Conservation (phyloP, 2,113 vertebrate genomes). For the Lepidothrix coronata region DNA sequence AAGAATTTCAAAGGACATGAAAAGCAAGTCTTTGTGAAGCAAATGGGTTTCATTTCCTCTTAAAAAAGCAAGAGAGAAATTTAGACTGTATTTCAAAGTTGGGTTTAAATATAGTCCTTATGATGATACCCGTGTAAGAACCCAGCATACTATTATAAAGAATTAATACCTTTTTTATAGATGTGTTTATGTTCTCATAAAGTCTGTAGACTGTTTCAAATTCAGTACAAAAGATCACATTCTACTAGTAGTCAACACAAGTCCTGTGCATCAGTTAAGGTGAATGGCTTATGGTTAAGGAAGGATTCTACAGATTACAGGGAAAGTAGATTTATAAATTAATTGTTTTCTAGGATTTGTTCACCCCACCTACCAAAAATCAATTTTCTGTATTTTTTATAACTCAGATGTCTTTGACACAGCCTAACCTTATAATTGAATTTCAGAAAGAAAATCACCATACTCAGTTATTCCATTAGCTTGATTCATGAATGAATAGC, state of each 20-base stretch:
- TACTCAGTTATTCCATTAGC: neutral
- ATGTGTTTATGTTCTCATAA: neutral
- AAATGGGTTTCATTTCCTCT: neutral
- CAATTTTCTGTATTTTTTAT: neutral
- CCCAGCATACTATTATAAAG: neutral
- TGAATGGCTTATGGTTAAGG: neutral
- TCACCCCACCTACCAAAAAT: neutral
- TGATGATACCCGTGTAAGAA: neutral
- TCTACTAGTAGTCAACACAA: neutral
- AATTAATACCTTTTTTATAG: neutral
- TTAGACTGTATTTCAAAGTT: neutral
- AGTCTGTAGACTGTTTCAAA: neutral
- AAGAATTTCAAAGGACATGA: conserved; percentile 19
- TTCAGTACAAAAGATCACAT: neutral
- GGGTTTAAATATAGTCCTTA: neutral
- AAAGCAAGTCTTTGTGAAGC: neutral
- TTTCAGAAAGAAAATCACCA: neutral
- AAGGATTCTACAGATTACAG: neutral
- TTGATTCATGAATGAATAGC: neutral
- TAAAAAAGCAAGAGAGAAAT: neutral
- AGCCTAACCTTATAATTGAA: neutral
- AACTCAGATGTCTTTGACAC: neutral
- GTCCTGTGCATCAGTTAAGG: neutral
- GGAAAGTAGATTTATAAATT: neutral
- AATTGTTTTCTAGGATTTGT: neutral